A percentile compares a stretch with the other conserved stretches of the same genome.
These are phyloP conservation scores for Tinea pellionella DNA, from an alignment of 2,888 invertebrate species.

Conservation along the genomic window DNA sequence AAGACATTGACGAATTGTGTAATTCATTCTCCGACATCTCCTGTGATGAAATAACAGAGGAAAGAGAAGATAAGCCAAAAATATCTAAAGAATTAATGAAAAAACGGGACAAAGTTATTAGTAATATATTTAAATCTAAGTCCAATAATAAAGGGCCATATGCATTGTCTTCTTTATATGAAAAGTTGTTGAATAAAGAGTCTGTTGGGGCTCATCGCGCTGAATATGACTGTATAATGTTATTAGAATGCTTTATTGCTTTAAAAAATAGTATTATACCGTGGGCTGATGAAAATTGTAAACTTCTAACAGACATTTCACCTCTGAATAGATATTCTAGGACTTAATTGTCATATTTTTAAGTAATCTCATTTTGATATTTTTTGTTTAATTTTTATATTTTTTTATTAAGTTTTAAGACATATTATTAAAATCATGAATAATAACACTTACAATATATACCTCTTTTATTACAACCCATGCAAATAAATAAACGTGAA, in stretches of 20 bases:
- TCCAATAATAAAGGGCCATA: conserved; percentile 34
- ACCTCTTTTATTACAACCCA: too few species aligned
- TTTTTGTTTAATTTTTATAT: neutral
- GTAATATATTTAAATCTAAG: conserved; percentile 15
- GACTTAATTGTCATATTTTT: neutral
- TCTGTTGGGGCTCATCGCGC: conserved; percentile 71
- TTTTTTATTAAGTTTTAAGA: neutral
- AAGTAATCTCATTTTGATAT: neutral
- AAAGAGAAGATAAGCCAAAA: conserved; percentile 10
- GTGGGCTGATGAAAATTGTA: conserved; percentile 51
- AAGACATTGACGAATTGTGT: conserved; percentile 36
- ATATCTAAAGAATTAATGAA: conserved; percentile 11
- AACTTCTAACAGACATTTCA: conserved; percentile 30
- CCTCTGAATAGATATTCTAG: conserved; percentile 27
- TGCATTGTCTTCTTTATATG: conserved; percentile 65
- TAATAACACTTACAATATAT: too few species aligned
- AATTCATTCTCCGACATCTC: conserved; percentile 26
- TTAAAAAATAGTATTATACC: conserved; percentile 67
- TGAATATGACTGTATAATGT: conserved; percentile 74
- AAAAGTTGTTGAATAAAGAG: conserved; percentile 56
- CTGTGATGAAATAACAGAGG: conserved; percentile 18
- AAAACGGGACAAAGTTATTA: conserved; percentile 12
- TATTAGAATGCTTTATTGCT: conserved; percentile 71
- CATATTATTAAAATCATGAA: too few species aligned
- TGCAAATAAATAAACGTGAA: too few species aligned